phyloP scores from a whole-genome alignment of 2,797 vertebrate genomes.

The Chrosomus eos region DNA sequence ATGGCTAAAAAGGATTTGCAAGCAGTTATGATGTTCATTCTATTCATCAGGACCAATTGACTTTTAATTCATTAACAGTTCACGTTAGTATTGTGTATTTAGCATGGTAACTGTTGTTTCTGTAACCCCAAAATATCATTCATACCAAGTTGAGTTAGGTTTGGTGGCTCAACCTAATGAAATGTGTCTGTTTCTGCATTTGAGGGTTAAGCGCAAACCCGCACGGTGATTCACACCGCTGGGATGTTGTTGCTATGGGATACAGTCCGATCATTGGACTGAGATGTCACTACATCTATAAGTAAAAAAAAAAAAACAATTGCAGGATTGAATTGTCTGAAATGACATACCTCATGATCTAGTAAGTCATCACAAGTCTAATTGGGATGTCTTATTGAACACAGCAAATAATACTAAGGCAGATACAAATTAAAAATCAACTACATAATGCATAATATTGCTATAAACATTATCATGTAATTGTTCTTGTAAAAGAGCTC shows the following conservation, averaged over 20 bases:
- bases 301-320: neutral
- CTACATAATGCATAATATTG: slow-evolving; percentile 4
- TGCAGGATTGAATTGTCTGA: neutral
- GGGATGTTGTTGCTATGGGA: slow-evolving; percentile 83
- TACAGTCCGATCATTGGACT: slow-evolving; percentile 72
- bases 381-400: neutral
- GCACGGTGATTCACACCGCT: slow-evolving; percentile 77
- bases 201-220: slow-evolving; percentile 72
- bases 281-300: slow-evolving; percentile 57
- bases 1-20: too few relatives aligned
- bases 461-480: slow-evolving; percentile 39
- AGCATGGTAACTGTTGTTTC: too few relatives aligned
- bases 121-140: too few relatives aligned
- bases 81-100: too few relatives aligned
- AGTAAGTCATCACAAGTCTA: neutral
- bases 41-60: too few relatives aligned
- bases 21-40: too few relatives aligned
- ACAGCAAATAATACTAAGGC: neutral
- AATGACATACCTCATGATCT: neutral
- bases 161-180: too few relatives aligned
- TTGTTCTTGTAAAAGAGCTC: slow-evolving; percentile 43
- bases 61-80: too few relatives aligned
- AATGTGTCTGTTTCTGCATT: too few relatives aligned
- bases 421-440: neutral
- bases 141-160: too few relatives aligned